Conservation (phyloP, 2,797 vertebrate genomes). For the Eutrigla gurnardus region DNA sequence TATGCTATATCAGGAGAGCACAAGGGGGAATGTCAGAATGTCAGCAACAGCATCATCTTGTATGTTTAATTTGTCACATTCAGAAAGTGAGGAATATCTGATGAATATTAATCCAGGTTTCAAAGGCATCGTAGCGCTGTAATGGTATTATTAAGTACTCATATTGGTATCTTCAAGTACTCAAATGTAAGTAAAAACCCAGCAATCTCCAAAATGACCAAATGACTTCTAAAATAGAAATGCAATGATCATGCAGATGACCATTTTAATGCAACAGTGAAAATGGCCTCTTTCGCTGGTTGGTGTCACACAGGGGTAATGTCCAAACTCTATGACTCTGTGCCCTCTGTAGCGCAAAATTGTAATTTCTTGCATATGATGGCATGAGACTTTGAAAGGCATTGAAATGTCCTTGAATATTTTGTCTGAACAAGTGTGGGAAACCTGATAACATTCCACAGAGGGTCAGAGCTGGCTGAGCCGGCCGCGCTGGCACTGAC, state of each 20-base stretch:
- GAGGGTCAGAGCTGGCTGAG: constrained; percentile 72
- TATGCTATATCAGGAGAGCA: too few species aligned
- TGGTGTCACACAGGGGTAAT: constrained; percentile 48
- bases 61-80: too few species aligned
- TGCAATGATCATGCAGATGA: not conserved
- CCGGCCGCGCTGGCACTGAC: constrained; percentile 57
- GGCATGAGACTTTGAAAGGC: constrained; percentile 67
- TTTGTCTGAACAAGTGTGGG: constrained; percentile 73
- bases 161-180: too few species aligned
- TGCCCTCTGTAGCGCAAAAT: constrained; percentile 56
- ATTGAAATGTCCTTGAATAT: constrained; percentile 72
- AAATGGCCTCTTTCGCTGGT: not conserved
- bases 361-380: constrained; percentile 60
- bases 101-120: too few species aligned
- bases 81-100: too few species aligned
- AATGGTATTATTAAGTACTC: too few species aligned
- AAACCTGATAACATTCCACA: constrained; percentile 79
- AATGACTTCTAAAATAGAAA: too few species aligned
- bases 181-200: too few species aligned
- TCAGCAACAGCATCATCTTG: too few species aligned
- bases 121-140: too few species aligned
- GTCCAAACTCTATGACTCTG: constrained; percentile 48
- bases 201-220: not conserved
- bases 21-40: too few species aligned
- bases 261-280: constrained; percentile 13